Base-by-base conservation (phyloP, 2,888 invertebrate species). In the Hermaeophaga mercurialis region DNA sequence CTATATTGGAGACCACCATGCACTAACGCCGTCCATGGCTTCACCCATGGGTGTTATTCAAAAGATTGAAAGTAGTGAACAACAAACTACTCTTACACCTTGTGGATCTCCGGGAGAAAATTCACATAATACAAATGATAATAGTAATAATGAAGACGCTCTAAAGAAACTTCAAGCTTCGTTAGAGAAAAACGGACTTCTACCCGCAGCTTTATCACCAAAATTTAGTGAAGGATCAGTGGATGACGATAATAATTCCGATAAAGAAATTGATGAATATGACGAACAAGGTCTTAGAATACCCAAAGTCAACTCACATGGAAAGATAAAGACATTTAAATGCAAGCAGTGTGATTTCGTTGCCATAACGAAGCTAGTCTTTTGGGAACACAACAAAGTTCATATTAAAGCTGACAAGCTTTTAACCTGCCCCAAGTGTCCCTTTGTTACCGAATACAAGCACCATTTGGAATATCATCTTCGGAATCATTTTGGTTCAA, bases 381-480 rank as follows among this genome's bases (percentile, higher is more conserved):
- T 92, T 73, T 99, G 98, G 97, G 87, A 89, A 33, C 99, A 99
- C 75, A 86, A 87, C 17, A 87, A 89, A 52, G 83, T 84, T 14
- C 99, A 99, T 80, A 97, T 99, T 70, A 94, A 94, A 70, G 86
- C 88, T 0, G 97, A 98, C 67, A 96, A 96, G 74, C 84, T 93
- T 67, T 80, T 99, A 19, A 87, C 87, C 58, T 99, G 99, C 72
- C 88, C 90, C 3, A 87, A 90, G 70, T 99, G 99, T 73, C 92
- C 94, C 0, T 99, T 99, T 72, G 96, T 97, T 2, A 99, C 99
- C 0, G 97, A 98, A 75, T 94, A 95, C 81, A 99, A 99, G 73
- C 99, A 99, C 75, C 99, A 99, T 69, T 80, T 98, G 57, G 97
- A 98, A 75, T 99, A 98, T 72, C 99, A 97, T 75, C 84, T 96